Evolutionary conservation across 2,113 vertebrate species (phyloP), one percentile per base, ranked within the genome.

Genomic region (Pangasianodon hypophthalmus): DNA sequence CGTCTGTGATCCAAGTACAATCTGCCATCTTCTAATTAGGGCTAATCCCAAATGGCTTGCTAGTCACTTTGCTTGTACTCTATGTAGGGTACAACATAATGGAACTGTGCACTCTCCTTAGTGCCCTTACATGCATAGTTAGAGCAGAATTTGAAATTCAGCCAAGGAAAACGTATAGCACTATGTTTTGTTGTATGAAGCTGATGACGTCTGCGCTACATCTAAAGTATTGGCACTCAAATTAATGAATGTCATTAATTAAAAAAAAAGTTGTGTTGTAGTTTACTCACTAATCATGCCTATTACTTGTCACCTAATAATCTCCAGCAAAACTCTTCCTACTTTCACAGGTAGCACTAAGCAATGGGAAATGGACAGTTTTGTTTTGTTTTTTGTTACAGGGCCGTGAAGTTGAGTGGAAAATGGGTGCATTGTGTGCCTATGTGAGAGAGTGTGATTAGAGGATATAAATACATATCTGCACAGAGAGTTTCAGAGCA

Each of bases 381-480:
- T 21, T 21, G 37, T 11, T 1, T 80, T 80, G 5, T n/a, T 14
- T 1, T 82, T 82, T 54, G 50, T 32, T 52, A n/a, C 11, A 52
- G 26, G 48, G 29, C 26, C 13, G 4, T 81, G 46, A 80, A 18
- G 48, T n/a, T 81, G 18, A 32, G 13, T 32, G 7, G 26, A 24
- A 50, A 50, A 29, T 52, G n/a, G 9, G 41, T 10, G 69, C 69
- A 71, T 18, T 6, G 14, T 7, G 69, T 18, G 9, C 3, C 41
- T 48, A 16, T n/a, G 46, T 50, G 46, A 80, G 29, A 32, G 75
- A 62, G 82, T 16, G 21, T 84, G 73, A 50, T 2, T 0, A 69
- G 1, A 46, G 29, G 24, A 62, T 75, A 64, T 84, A 69, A 62
- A 91, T 87, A 71, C 88, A 71, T 86, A 85, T 92, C 87, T 86